Evolutionary conservation across 2,797 vertebrate genomes (phyloP), one percentile per base, ranked within the genome.

Genomic region (Tolypeutes matacus): DNA sequence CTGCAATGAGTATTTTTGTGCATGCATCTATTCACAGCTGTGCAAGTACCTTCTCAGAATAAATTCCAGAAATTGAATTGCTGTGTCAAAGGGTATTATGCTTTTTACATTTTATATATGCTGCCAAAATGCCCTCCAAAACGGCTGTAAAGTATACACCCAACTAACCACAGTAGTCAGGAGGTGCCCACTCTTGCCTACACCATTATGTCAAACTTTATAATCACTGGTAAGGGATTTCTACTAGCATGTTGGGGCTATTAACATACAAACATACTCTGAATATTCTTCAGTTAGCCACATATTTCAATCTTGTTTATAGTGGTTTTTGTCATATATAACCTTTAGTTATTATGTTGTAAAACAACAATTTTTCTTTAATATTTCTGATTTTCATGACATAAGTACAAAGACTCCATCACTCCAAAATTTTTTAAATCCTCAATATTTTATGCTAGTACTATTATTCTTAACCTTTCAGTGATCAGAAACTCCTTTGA

Each of bases 371-470:
- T 27, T 82, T 60, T 85, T 49, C 62, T 78, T 78, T 15, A 58
- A 86, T 4, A 91, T 72, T 95, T 75, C 53, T 82, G 46, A 89
- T 62, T 89, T 82, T 70, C 49, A 83, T 78, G 75, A 76, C 39
- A 39, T 7, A 58, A 20, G 56, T 72, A 14, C 29, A 92, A 91
- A 91, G 53, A 91, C 42, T 87, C 46, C 46, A 83, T 62, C 36
- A 56, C 29, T 69, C 27, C 13, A 83, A 42, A 64, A 39, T 39
- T 78, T 58, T 76, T 12, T 20, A 46, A 93, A 72, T 53, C 23
- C 15, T 49, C 60, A 76, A 3, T 96, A 75, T 42, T 94, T 89
- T 72, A 39, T 82, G 56, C 49, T 86, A 65, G 15, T 23, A 64
- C 27, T 31, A 81, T 78, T 73, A 85, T 85, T 93, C 67, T 85